These are phyloP conservation scores for Rhea pennata DNA, from an alignment of 2,113 vertebrate genomes.

Conservation along the genomic window DNA sequence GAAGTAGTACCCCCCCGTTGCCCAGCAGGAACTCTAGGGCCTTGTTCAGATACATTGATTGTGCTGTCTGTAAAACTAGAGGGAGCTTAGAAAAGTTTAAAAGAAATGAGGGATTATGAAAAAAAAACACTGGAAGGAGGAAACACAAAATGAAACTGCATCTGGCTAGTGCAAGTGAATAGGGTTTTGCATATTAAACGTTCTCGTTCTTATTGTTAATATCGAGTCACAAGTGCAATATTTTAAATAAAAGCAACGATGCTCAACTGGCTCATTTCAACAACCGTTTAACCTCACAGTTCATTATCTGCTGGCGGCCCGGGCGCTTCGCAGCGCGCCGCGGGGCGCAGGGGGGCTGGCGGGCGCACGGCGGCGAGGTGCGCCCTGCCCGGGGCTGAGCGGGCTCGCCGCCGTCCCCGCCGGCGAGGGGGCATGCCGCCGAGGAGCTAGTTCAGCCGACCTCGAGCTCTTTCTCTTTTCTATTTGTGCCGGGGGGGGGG, in stretches of 20 bases:
- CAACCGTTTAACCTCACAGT: not conserved
- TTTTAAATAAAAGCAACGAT: constrained; percentile 8
- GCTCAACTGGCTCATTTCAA: not conserved
- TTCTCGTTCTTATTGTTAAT: not conserved
- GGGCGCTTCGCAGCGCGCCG: rapidly evolving
- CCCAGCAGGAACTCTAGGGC: not conserved
- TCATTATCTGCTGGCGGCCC: constrained; percentile 10
- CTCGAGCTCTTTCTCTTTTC: not conserved
- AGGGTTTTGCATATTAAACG: not conserved
- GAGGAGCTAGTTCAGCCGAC: too few relatives aligned
- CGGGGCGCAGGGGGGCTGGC: not conserved
- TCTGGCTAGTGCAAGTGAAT: not conserved
- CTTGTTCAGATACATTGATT: not conserved
- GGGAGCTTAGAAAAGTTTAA: not conserved
- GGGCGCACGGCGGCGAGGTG: not conserved
- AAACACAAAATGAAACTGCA: not conserved
- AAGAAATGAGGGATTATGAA: not conserved
- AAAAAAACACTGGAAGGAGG: not conserved
- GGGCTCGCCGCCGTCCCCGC: not conserved
- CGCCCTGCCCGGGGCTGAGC: not conserved
- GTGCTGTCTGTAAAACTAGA: not conserved
- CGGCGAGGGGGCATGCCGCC: too few relatives aligned
- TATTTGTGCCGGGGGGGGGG: rapidly evolving
- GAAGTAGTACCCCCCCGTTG: not conserved
- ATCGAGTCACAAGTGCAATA: not conserved